phyloP scores from a whole-genome alignment of 2,113 vertebrate genomes.

The Forbesichthys papilliferus region DNA sequence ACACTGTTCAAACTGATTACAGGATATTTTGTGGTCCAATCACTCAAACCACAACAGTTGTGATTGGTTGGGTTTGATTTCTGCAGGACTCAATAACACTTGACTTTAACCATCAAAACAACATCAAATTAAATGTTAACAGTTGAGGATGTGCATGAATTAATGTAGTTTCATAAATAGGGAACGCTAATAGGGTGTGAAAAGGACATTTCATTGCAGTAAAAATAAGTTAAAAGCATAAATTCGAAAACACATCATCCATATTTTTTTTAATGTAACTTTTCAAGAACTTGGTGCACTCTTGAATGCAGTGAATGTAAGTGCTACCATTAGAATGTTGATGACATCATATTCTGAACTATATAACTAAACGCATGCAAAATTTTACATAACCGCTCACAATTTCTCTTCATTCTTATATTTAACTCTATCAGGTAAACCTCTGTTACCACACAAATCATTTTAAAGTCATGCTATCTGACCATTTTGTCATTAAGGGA shows the following conservation, averaged over 20 bases:
- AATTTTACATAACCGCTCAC: background rate
- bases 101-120: constrained; percentile 9
- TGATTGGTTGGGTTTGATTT: constrained; percentile 36
- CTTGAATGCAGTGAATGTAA: background rate
- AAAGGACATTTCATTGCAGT: constrained; percentile 17
- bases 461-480: constrained; percentile 7
- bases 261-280: background rate
- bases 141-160: constrained; percentile 11
- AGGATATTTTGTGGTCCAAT: constrained; percentile 33
- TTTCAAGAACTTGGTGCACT: background rate
- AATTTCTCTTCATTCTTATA: background rate
- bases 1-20: constrained; percentile 24
- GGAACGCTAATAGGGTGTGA: background rate
- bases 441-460: background rate
- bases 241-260: too few species aligned
- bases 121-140: constrained; percentile 23
- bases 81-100: constrained; percentile 22
- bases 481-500: constrained; percentile 46
- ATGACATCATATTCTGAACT: background rate
- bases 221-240: constrained; percentile 13
- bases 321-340: background rate
- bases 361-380: background rate
- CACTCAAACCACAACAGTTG: constrained; percentile 41
- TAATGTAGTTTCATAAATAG: background rate
- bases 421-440: background rate